phyloP scores from a whole-genome alignment of 2,888 invertebrate genomes.

The Drosophila ezoana region DNA sequence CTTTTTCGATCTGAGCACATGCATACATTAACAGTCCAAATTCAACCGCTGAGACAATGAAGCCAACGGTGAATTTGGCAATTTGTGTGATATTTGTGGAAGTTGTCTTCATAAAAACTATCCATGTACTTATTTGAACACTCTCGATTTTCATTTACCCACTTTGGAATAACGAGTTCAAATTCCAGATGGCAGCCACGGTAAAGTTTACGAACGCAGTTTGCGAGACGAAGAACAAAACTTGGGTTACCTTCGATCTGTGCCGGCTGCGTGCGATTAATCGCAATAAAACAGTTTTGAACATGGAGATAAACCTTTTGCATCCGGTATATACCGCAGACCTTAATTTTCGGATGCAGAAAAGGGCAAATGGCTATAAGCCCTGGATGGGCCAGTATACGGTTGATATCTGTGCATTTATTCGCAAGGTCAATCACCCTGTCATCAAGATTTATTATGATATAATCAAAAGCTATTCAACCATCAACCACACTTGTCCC shows the following conservation, averaged over 20 bases:
- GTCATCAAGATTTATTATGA: conserved; percentile 5
- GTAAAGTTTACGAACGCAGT: conserved; percentile 22
- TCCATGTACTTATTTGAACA: neutral
- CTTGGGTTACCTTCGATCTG: conserved; percentile 5
- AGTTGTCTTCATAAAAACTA: neutral
- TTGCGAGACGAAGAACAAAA: conserved; percentile 27
- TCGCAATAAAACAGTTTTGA: conserved; percentile 9
- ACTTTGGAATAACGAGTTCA: neutral
- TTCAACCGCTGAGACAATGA: neutral
- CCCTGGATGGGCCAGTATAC: conserved; percentile 5
- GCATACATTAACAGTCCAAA: neutral
- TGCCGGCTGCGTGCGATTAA: conserved; percentile 20
- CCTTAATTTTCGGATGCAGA: neutral
- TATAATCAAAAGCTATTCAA: conserved; percentile 15
- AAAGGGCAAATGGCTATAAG: conserved; percentile 35
- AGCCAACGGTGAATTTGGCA: neutral
- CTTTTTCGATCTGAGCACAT: no score
- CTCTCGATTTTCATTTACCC: no score
- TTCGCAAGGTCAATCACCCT: conserved; percentile 7
- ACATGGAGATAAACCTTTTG: neutral
- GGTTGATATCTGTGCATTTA: conserved; percentile 10
- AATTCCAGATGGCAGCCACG: neutral
- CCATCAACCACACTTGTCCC: conserved; percentile 39
- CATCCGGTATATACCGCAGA: no score
- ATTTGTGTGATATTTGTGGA: neutral